Evolutionary conservation across 2,888 invertebrate genomes (phyloP).

Genomic region (Drosophila prolongata): DNA sequence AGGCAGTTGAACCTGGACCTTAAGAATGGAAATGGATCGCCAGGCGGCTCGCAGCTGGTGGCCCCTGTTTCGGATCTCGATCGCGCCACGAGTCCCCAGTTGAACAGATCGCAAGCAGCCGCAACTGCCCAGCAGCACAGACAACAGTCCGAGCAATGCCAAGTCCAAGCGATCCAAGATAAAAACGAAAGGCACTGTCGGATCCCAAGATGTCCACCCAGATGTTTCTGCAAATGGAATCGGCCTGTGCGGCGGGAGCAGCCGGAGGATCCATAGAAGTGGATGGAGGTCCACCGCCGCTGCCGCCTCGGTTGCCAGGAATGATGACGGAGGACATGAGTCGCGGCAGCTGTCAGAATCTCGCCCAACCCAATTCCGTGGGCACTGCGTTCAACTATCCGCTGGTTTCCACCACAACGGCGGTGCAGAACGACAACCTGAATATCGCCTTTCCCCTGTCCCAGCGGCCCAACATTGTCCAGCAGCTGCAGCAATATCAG

Average conservation of each 20-base stretch:
- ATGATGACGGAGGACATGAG: slow-evolving; percentile 82
- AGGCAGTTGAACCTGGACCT: slow-evolving; percentile 76
- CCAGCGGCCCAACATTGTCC: slow-evolving; percentile 84
- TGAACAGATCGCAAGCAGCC: slow-evolving; percentile 56
- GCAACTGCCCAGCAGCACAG: slow-evolving; percentile 33
- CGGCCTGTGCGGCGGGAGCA: slow-evolving; percentile 42
- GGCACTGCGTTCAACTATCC: slow-evolving; percentile 84
- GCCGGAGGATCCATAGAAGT: slow-evolving; percentile 50
- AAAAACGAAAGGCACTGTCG: slow-evolving; percentile 84
- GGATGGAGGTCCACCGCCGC: slow-evolving; percentile 85
- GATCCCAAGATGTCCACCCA: slow-evolving; percentile 85
- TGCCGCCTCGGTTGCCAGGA: slow-evolving; percentile 87
- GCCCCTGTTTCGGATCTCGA: slow-evolving; percentile 84
- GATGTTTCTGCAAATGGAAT: slow-evolving; percentile 84
- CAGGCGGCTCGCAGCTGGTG: slow-evolving; percentile 51
- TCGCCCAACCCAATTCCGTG: slow-evolving; percentile 83
- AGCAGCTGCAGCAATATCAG: slow-evolving; percentile 84
- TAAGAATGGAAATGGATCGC: slow-evolving; percentile 55
- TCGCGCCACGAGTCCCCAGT: slow-evolving; percentile 74
- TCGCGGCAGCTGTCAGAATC: slow-evolving; percentile 78
- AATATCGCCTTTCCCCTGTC: slow-evolving; percentile 84
- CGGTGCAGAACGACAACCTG: slow-evolving; percentile 83
- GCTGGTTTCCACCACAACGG: slow-evolving; percentile 84
- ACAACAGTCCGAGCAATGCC: slow-evolving; percentile 43
- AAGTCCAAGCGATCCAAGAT: slow-evolving; percentile 79